A percentile compares a stretch with the other conserved stretches of the same genome.
Evolutionary conservation across 2,797 vertebrate genomes (phyloP).

Genomic region (Rhinophrynus dorsalis): DNA sequence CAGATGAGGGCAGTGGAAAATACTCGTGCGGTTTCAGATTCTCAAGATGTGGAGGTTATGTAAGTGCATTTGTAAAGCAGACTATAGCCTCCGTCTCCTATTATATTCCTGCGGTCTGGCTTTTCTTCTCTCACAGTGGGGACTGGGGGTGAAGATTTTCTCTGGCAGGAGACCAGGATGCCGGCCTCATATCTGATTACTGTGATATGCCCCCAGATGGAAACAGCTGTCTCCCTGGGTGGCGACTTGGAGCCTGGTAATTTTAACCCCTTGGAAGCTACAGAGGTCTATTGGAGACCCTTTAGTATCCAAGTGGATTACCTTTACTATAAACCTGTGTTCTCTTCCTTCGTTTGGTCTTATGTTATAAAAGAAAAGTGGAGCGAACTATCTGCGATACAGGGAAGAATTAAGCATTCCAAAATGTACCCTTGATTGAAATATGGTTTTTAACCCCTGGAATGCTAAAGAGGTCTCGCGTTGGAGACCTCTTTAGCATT

Average conservation of each 20-base stretch:
- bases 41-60: conserved; percentile 45
- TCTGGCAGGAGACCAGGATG: conserved; percentile 28
- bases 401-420: too few species aligned
- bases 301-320: too few species aligned
- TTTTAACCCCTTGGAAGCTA: too few species aligned
- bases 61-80: conserved; percentile 39
- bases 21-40: conserved; percentile 34
- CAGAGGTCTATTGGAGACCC: too few species aligned
- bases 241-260: neutral
- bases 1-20: conserved; percentile 41
- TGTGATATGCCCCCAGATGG: conserved; percentile 38
- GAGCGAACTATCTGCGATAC: too few species aligned
- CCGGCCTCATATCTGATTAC: conserved; percentile 36
- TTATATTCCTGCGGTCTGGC: conserved; percentile 48
- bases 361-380: too few species aligned
- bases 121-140: conserved; percentile 31
- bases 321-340: too few species aligned
- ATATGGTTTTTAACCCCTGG: too few species aligned
- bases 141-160: conserved; percentile 21
- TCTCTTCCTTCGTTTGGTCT: too few species aligned
- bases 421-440: too few species aligned
- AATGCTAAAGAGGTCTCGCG: too few species aligned
- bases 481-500: too few species aligned
- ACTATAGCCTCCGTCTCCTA: conserved; percentile 35
- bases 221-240: conserved; percentile 35